Evolutionary conservation across 2,797 vertebrate species (phyloP).

Genomic region (Orestias chungarensis): DNA sequence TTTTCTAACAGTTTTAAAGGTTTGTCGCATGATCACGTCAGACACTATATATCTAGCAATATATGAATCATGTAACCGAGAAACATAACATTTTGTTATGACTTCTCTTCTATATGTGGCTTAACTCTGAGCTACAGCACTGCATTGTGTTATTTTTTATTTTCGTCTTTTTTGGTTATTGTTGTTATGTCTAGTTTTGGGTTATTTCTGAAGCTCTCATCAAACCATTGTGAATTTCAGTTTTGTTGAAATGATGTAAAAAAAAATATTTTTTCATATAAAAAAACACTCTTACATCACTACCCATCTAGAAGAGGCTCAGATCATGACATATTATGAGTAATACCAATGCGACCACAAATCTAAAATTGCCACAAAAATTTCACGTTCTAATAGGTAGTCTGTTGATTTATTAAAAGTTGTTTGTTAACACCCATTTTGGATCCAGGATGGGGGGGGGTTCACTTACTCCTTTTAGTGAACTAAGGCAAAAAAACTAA

Average conservation of each 20-base stretch:
- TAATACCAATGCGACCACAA: no score
- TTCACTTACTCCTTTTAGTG: no score
- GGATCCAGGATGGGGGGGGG: no score
- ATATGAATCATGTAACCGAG: slow-evolving; percentile 3
- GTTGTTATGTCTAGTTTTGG: background rate
- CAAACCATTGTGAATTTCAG: background rate
- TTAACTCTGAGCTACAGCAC: slow-evolving; percentile 6
- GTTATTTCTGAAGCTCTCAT: background rate
- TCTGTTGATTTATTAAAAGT: no score
- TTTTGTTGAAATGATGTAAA: background rate
- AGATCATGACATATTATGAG: no score
- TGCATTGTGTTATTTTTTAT: background rate
- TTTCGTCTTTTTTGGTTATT: background rate
- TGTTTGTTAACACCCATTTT: no score
- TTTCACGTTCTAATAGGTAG: no score
- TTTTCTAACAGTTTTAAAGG: slow-evolving; percentile 21
- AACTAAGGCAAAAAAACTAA: no score
- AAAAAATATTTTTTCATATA: background rate
- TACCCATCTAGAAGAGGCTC: no score
- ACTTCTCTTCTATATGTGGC: background rate
- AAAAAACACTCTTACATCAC: background rate
- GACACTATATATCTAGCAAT: background rate
- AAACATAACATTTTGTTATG: slow-evolving; percentile 15
- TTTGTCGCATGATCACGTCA: slow-evolving; percentile 9
- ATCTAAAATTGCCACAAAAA: no score